Evolutionary conservation across 2,797 vertebrate species (phyloP), one percentile per base, ranked within the genome.

Genomic region (Bradypodion pumilum): DNA sequence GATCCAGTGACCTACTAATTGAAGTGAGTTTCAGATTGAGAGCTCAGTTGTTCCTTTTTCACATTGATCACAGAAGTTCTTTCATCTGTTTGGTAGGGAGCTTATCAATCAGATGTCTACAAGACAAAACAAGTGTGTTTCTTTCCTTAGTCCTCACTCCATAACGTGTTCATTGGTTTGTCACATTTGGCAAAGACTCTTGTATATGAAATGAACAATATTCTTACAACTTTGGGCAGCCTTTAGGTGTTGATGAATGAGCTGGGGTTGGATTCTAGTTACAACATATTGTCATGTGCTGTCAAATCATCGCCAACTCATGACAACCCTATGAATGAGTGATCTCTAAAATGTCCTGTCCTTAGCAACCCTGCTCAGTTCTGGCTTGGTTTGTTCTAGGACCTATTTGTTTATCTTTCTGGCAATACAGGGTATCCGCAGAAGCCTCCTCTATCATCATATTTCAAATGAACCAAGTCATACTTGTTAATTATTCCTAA

Each of bases 1-100:
- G 44, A 82, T 65, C 44, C 44, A 15, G 21, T 70, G 49, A 80
- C 66, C 32, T 29, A 29, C n/a, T 40, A 42, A 73, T 46, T 40
- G 19, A 75, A 46, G 74, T 49, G 60, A 37, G 16, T 75, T 52
- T 63, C 65, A 46, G n/a, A 92, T 82, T 82, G 88, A 91, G 90
- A 92, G 88, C 88, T 91, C 89, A 82, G 81, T 92, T 92, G 92
- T 40, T 85, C 91, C 90, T 91, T 91, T 92, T 90, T 78, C n/a
- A 79, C 86, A 90, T 77, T 21, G 81, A 91, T 85, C 88, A 86
- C 16, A 88, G 81, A 89, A 90, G 88, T 90, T 91, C 84, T 92
- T 91, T 88, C 88, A 91, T 88, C 92, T 93, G 92, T 91, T 92
- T 89, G 90, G 90, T 86, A 42, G 69, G 37, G 37, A 40, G 89